phyloP scores from a whole-genome alignment of 1,140 invertebrate species.

The Brachionus asplanchnoidis region DNA sequence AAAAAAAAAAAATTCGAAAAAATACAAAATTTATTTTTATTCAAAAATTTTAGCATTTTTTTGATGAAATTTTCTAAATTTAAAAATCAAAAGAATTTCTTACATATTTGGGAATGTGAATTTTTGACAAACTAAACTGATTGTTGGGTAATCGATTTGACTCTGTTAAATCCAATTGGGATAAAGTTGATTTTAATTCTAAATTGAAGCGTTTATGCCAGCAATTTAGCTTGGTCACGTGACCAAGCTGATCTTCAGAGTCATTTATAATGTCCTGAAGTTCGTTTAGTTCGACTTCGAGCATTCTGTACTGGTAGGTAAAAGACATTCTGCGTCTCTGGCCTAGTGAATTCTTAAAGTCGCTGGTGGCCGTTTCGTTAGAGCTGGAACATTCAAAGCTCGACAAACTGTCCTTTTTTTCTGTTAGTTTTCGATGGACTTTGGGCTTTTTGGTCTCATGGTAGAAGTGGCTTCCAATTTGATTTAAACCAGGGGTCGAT shows the following conservation, averaged over 20 bases:
- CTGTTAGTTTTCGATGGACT: background rate
- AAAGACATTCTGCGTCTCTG: background rate
- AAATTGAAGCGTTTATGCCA: background rate
- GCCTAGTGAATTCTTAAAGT: background rate
- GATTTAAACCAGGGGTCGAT: background rate
- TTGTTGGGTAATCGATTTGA: background rate
- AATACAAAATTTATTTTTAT: too few relatives aligned
- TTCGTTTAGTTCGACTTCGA: background rate
- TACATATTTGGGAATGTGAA: conserved; percentile 27
- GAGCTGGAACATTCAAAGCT: conserved; percentile 7
- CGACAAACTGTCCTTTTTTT: background rate
- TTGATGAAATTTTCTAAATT: background rate
- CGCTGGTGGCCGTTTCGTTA: background rate
- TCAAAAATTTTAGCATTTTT: too few relatives aligned
- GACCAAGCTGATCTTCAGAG: background rate
- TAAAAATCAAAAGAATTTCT: background rate
- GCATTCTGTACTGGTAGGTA: background rate
- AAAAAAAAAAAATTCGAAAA: background rate
- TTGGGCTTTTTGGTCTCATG: background rate
- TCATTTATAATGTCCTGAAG: conserved; percentile 8
- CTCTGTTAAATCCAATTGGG: background rate
- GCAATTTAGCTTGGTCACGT: background rate
- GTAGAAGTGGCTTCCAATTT: background rate
- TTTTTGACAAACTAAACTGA: background rate
- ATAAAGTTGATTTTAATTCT: background rate